phyloP scores from a whole-genome alignment of 2,888 invertebrate genomes.

The Drosophila pegasa region DNA sequence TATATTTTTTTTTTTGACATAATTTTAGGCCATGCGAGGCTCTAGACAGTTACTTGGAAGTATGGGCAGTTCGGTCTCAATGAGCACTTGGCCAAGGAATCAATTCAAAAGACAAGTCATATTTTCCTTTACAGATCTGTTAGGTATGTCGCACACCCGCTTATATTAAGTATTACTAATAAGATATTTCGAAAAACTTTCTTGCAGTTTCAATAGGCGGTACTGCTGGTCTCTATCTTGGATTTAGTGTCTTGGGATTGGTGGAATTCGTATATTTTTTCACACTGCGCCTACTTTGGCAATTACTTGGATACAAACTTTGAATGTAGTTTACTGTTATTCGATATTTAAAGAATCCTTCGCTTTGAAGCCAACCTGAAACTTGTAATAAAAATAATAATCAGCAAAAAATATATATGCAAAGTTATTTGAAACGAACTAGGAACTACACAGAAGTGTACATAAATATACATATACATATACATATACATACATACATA shows the following conservation, averaged over 20 bases:
- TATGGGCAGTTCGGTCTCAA: constrained; percentile 63
- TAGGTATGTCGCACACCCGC: constrained; percentile 68
- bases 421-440: background rate
- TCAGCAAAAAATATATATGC: background rate
- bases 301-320: constrained; percentile 83
- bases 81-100: constrained; percentile 73
- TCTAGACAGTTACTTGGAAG: constrained; percentile 75
- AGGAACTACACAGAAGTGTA: background rate
- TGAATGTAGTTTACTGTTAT: constrained; percentile 24
- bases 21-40: constrained; percentile 59
- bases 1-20: background rate
- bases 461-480: constrained; percentile 4
- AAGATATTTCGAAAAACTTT: background rate
- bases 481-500: background rate
- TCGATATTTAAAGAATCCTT: background rate
- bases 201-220: constrained; percentile 90
- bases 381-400: background rate
- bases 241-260: constrained; percentile 91
- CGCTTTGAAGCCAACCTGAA: background rate
- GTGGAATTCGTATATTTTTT: constrained; percentile 91
- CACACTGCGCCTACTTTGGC: constrained; percentile 88
- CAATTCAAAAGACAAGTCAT: constrained; percentile 82
- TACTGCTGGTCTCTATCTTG: constrained; percentile 91
- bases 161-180: background rate
- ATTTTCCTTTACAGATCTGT: constrained; percentile 83